Evolutionary conservation across 2,113 vertebrate genomes (phyloP).

Genomic region (Canis aureus): DNA sequence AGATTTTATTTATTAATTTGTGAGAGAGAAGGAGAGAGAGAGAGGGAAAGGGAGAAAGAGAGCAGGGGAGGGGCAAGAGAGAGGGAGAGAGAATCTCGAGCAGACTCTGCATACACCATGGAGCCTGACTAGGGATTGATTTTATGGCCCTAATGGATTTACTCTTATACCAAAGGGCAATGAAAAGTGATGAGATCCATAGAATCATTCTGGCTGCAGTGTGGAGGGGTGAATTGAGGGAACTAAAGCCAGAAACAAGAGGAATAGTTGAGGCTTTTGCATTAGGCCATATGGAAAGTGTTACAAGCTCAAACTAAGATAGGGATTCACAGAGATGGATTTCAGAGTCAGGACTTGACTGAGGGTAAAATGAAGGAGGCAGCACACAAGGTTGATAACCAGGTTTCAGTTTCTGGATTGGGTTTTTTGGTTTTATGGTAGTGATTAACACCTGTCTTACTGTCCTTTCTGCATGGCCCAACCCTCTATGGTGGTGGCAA

Average conservation of each 20-base stretch:
- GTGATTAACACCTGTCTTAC: background rate
- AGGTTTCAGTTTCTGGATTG: background rate
- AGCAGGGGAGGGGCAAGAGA: too few species aligned
- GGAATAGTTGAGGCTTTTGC: background rate
- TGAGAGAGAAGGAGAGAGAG: too few species aligned
- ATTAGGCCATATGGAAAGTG: background rate
- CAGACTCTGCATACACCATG: too few species aligned
- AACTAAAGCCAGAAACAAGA: background rate
- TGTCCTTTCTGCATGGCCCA: background rate
- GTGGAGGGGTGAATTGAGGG: background rate
- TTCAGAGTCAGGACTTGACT: background rate
- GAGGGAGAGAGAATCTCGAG: too few species aligned
- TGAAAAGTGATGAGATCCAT: background rate
- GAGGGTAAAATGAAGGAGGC: background rate
- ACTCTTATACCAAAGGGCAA: background rate
- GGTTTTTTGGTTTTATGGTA: background rate
- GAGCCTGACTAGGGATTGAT: too few species aligned
- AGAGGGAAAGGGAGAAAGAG: too few species aligned
- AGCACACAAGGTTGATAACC: background rate
- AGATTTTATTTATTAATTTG: too few species aligned
- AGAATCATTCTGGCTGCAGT: background rate
- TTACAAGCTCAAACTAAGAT: conserved; percentile 26
- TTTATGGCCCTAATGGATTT: background rate
- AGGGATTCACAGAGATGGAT: background rate
- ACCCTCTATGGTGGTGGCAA: background rate